Evolutionary conservation across 2,113 vertebrate genomes (phyloP), one percentile per base, ranked within the genome.

Genomic region (Aplodontia rufa): DNA sequence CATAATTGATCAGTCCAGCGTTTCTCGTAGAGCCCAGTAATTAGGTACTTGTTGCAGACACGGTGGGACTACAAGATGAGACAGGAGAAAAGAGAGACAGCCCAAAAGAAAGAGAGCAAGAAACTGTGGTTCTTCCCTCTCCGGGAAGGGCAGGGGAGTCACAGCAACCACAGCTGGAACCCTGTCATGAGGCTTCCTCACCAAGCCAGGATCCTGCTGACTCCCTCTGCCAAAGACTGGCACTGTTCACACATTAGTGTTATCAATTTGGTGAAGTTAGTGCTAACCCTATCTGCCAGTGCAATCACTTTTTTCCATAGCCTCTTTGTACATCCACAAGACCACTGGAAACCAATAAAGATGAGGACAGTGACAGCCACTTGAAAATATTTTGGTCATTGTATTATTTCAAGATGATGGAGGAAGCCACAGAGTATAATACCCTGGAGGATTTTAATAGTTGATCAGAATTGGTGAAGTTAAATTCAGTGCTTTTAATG

Each of bases 1-100:
- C 82, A 89, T 97, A 96, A 96, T 95, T 97, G 97, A 96, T 94
- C 82, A 76, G 69, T 86, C 68, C 69, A 94, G 90, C 26, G 37
- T 96, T 92, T 96, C 84, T 96, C 14, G 0, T 37, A 53, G 32
- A 96, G 75, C 79, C 83, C 40, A 40, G 40, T 95, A 91, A 95
- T 96, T 96, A 97, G 91, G 72, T 66, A 74, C 88, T 96, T 92
- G 81, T 92, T 96, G 66, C 26, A 96, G 93, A 94, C 74, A 80
- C n/a, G 22, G 0, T 45, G 22, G 45, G 80, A 91, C 85, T 60
- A 22, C 11, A 32, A 47, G 45, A 79, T 69, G 87, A 81, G 58
- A 86, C 47, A 40, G 47, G 47, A 88, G 93, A 84, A 90, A 53
- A 24, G 24, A 68, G 62, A 79, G 2, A 20, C 40, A 55, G 22